Evolutionary conservation across 1,140 invertebrate species (phyloP).

Genomic region (Meloidogyne exigua): DNA sequence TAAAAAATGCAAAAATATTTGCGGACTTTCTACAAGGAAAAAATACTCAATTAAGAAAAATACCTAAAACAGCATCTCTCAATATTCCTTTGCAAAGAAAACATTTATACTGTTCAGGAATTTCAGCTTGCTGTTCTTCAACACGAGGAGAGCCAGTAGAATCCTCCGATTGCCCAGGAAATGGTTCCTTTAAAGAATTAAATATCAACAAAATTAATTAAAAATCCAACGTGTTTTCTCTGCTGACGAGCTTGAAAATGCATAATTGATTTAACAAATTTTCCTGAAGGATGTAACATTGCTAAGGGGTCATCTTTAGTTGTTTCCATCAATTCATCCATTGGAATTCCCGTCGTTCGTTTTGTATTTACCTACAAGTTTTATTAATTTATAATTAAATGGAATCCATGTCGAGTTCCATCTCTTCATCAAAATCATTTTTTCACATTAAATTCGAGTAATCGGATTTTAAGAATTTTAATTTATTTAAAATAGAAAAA

Average conservation of each 20-base stretch:
- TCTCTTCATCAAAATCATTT: background rate
- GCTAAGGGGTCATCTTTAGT: slow-evolving; percentile 83
- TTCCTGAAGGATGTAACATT: slow-evolving; percentile 85
- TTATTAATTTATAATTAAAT: background rate
- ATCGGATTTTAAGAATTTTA: slow-evolving; percentile 3
- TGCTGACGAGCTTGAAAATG: slow-evolving; percentile 76
- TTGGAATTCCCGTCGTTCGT: slow-evolving; percentile 92
- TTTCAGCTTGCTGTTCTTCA: background rate
- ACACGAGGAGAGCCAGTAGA: background rate
- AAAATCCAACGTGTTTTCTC: slow-evolving; percentile 13
- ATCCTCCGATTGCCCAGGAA: slow-evolving; percentile 19
- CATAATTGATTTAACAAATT: slow-evolving; percentile 83
- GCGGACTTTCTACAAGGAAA: background rate
- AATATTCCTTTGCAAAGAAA: slow-evolving; percentile 87
- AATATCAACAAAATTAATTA: background rate
- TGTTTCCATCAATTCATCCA: slow-evolving; percentile 83
- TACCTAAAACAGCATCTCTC: slow-evolving; percentile 83
- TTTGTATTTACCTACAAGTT: slow-evolving; percentile 71
- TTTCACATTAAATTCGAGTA: background rate
- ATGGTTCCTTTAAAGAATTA: background rate
- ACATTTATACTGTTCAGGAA: slow-evolving; percentile 85
- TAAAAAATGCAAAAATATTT: background rate
- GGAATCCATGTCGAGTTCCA: background rate
- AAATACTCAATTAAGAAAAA: background rate
- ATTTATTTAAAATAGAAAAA: background rate